phyloP scores from a whole-genome alignment of 2,797 vertebrate genomes.

The Chromis chromis region DNA sequence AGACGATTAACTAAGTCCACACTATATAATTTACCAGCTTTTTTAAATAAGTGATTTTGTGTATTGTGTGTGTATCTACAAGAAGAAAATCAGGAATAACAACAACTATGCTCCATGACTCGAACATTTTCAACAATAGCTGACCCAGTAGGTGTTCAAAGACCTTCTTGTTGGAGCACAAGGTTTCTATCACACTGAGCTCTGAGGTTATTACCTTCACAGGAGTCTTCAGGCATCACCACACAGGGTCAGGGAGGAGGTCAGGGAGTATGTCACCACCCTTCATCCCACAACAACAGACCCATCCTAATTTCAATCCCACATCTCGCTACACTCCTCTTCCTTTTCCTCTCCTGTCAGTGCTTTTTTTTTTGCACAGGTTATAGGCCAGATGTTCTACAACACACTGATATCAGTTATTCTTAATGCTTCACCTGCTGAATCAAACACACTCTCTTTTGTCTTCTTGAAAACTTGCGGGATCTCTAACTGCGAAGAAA shows the following conservation, averaged over 20 bases:
- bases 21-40: neutral
- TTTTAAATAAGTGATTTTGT: neutral
- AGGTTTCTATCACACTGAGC: slow-evolving; percentile 27
- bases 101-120: slow-evolving; percentile 5
- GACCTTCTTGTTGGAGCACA: neutral
- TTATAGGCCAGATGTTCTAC: slow-evolving; percentile 42
- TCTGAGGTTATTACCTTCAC: slow-evolving; percentile 45
- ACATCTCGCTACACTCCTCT: slow-evolving; percentile 47
- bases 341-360: slow-evolving; percentile 30
- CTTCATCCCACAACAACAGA: slow-evolving; percentile 61
- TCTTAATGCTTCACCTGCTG: slow-evolving; percentile 19
- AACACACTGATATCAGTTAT: slow-evolving; percentile 30
- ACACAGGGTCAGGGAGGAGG: slow-evolving; percentile 57
- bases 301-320: slow-evolving; percentile 55
- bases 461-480: slow-evolving; percentile 13
- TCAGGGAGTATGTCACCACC: slow-evolving; percentile 51
- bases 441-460: slow-evolving; percentile 1
- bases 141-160: slow-evolving; percentile 27
- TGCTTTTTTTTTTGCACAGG: neutral
- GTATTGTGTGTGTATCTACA: neutral
- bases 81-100: neutral
- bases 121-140: neutral
- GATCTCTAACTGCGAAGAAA: slow-evolving; percentile 7
- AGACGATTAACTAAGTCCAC: neutral
- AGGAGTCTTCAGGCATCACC: slow-evolving; percentile 60